These are phyloP conservation scores for Channa striata DNA, from an alignment of 2,797 vertebrate genomes.

Conservation along the genomic window DNA sequence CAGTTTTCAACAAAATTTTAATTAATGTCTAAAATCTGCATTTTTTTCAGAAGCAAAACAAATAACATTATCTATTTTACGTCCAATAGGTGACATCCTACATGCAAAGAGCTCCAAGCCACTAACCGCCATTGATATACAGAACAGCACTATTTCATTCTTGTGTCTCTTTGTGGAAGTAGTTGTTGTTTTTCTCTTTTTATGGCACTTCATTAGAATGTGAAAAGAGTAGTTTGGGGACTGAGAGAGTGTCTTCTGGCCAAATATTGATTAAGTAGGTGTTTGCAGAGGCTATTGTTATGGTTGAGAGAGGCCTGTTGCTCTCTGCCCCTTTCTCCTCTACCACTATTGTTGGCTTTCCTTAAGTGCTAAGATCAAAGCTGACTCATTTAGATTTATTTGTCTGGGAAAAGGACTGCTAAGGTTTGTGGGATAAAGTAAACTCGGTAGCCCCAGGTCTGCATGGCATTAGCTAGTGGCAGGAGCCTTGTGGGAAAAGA, in stretches of 20 bases:
- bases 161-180: conserved; percentile 84
- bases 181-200: conserved; percentile 87
- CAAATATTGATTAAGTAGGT: conserved; percentile 99
- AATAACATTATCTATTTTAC: conserved; percentile 43
- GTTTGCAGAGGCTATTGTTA: conserved; percentile 97
- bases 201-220: conserved; percentile 97
- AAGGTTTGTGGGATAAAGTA: conserved; percentile 77
- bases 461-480: conserved; percentile 63
- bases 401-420: conserved; percentile 89
- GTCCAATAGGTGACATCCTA: conserved; percentile 56
- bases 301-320: conserved; percentile 88
- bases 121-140: conserved; percentile 68
- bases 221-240: conserved; percentile 94
- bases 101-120: conserved; percentile 53
- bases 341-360: conserved; percentile 90
- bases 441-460: conserved; percentile 58
- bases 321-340: conserved; percentile 90
- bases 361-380: conserved; percentile 98
- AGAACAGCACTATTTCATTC: conserved; percentile 80
- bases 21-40: not conserved
- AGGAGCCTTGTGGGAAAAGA: conserved; percentile 60
- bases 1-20: not conserved
- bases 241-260: conserved; percentile 89
- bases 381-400: conserved; percentile 96
- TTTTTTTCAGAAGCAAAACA: conserved; percentile 24